These are phyloP conservation scores for Nebria salina DNA, from an alignment of 2,888 invertebrate genomes.

Conservation along the genomic window DNA sequence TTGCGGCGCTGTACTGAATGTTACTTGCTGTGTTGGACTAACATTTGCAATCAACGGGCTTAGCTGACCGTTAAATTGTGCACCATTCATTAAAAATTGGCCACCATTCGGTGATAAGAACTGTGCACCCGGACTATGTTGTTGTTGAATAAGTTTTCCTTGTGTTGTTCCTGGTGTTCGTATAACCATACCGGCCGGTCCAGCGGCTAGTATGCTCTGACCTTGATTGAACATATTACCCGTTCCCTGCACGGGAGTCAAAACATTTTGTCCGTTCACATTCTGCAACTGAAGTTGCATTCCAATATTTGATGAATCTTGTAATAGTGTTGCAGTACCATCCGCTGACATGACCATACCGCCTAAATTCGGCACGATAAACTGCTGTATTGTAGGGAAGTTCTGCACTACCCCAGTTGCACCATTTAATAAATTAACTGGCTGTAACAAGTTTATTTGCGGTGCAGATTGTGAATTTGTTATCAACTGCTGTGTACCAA, in stretches of 20 bases:
- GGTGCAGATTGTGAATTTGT: constrained; percentile 64
- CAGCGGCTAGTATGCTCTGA: constrained; percentile 73
- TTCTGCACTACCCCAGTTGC: constrained; percentile 76
- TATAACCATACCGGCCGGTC: constrained; percentile 80
- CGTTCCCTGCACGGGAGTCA: constrained; percentile 77
- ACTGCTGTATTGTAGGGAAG: constrained; percentile 83
- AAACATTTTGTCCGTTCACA: constrained; percentile 79
- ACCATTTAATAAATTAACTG: constrained; percentile 81
- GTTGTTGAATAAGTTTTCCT: constrained; percentile 74
- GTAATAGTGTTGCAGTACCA: constrained; percentile 74
- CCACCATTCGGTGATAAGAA: constrained; percentile 78
- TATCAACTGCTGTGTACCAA: constrained; percentile 75
- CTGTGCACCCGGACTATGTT: constrained; percentile 74
- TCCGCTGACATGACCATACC: constrained; percentile 87
- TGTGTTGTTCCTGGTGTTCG: constrained; percentile 76
- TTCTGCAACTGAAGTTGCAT: constrained; percentile 83
- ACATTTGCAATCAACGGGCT: constrained; percentile 82
- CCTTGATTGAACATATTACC: constrained; percentile 70
- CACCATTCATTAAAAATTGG: constrained; percentile 80
- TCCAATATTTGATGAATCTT: constrained; percentile 75
- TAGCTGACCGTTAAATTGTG: constrained; percentile 77
- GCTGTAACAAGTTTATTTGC: constrained; percentile 81
- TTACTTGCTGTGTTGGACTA: constrained; percentile 75
- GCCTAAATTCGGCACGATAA: constrained; percentile 81
- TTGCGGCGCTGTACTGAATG: constrained; percentile 68